Percentiles rank a stretch among this genome's conserved stretches.
Conservation (phyloP, 2,888 invertebrate species). For the Eumerus sabulonum region DNA sequence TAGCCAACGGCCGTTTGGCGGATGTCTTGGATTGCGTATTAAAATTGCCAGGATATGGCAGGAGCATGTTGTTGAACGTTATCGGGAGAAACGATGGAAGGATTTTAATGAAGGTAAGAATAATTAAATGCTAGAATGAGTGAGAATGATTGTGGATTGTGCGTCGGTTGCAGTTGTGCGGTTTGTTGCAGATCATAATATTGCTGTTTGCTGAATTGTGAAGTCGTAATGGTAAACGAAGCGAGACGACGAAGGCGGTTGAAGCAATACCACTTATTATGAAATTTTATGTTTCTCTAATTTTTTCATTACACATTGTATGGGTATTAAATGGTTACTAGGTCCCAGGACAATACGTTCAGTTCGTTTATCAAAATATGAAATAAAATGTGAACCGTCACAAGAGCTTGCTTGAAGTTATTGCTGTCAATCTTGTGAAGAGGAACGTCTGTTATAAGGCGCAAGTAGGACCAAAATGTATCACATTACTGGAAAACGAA, state of each 20-base stretch:
- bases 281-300: constrained; percentile 52
- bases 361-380: too few species aligned
- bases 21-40: constrained; percentile 23
- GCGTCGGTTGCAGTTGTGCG: constrained; percentile 20
- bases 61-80: too few species aligned
- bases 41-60: background rate
- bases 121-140: constrained; percentile 39
- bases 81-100: background rate
- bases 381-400: too few species aligned
- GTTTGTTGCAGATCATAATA: constrained; percentile 40
- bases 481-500: too few species aligned
- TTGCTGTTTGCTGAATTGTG: constrained; percentile 35
- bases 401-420: too few species aligned
- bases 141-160: background rate
- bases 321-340: too few species aligned
- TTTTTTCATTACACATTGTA: constrained; percentile 15
- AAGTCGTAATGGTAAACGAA: constrained; percentile 55
- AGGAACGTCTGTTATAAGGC: too few species aligned
- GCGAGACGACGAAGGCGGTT: constrained; percentile 39
- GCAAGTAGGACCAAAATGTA: too few species aligned
- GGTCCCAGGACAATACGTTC: too few species aligned
- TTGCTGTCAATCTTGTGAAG: too few species aligned
- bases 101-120: constrained; percentile 11
- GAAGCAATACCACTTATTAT: constrained; percentile 18
- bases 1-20: constrained; percentile 38